These are phyloP conservation scores for Rhineura floridana DNA, from an alignment of 2,113 vertebrate species.

Conservation along the genomic window DNA sequence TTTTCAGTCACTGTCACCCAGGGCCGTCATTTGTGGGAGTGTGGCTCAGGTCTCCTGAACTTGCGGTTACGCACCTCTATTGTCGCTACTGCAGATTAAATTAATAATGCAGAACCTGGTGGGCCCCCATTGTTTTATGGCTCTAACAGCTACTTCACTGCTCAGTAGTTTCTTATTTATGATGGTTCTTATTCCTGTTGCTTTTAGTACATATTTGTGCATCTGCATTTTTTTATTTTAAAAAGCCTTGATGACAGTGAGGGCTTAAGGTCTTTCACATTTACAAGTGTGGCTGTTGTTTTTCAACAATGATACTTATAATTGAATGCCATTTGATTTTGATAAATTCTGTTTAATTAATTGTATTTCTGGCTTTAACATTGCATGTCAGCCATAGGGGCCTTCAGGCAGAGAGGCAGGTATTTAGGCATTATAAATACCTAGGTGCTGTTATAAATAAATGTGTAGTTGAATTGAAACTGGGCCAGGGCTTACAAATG, in stretches of 20 bases:
- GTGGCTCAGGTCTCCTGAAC: no score
- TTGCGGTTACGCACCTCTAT: background rate
- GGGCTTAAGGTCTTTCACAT: background rate
- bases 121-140: background rate
- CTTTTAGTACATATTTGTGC: background rate
- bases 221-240: background rate
- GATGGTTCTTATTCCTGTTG: background rate
- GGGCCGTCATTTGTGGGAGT: no score
- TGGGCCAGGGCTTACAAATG: no score
- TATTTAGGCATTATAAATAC: background rate
- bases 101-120: background rate
- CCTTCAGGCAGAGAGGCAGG: background rate
- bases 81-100: background rate
- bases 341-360: conserved; percentile 21
- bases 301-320: background rate
- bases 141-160: background rate
- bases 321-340: background rate
- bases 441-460: background rate
- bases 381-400: background rate
- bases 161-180: background rate
- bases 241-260: no score
- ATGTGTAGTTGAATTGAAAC: background rate
- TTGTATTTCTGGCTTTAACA: conserved; percentile 1
- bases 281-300: background rate
- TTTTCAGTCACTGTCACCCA: no score